Conservation (phyloP, 2,888 invertebrate species). For the Balanococcus diminutus region DNA sequence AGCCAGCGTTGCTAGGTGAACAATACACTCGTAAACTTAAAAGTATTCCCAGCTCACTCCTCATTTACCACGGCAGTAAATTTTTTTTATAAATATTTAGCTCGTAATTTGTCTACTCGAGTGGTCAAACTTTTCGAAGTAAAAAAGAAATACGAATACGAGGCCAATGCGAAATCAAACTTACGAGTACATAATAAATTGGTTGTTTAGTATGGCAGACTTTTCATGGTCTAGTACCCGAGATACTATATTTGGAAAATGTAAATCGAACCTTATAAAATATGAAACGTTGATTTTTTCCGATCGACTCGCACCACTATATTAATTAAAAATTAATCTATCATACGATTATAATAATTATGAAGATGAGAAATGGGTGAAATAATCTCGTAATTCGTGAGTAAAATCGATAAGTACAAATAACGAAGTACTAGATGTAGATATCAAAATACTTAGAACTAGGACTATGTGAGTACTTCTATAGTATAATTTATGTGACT, state of each 20-base stretch:
- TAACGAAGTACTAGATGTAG: no score
- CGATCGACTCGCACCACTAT: neutral
- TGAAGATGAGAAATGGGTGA: neutral
- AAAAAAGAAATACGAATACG: neutral
- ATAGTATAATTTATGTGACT: neutral
- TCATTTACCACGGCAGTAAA: neutral
- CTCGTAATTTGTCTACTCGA: neutral
- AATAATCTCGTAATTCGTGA: neutral
- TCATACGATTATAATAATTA: no score
- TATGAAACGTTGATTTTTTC: neutral
- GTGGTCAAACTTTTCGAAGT: neutral
- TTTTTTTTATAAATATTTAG: neutral
- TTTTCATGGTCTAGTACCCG: neutral
- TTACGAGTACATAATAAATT: neutral
- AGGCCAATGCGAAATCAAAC: neutral
- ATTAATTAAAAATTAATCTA: neutral
- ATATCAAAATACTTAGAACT: neutral
- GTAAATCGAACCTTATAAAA: neutral
- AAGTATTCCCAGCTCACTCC: neutral
- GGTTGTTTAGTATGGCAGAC: neutral
- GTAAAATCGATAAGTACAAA: neutral
- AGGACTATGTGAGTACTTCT: neutral
- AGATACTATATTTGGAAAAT: neutral
- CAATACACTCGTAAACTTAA: conserved; percentile 1
- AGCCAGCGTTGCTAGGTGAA: conserved; percentile 8